phyloP scores from a whole-genome alignment of 2,888 invertebrate genomes.

The Hemistola chrysoprasaria region DNA sequence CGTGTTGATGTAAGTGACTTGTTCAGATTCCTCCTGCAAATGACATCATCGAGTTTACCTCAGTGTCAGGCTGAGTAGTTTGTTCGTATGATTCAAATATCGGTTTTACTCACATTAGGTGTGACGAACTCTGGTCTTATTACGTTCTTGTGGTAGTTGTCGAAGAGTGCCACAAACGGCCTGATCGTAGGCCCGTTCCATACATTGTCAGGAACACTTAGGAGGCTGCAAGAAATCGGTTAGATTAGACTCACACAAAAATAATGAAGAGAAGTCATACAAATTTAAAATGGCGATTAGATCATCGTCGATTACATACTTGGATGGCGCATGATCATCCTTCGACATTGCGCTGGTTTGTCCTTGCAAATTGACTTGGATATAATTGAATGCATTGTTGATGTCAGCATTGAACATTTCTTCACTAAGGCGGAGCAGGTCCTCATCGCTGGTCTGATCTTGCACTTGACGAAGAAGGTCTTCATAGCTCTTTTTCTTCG shows the following conservation, averaged over 20 bases:
- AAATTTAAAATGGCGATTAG: too few species aligned
- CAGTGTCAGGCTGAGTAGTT: slow-evolving; percentile 26
- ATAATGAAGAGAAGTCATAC: too few species aligned
- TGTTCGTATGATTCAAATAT: slow-evolving; percentile 25
- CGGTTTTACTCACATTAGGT: slow-evolving; percentile 62
- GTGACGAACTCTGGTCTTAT: slow-evolving; percentile 86
- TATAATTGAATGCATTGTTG: slow-evolving; percentile 87
- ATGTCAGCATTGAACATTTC: slow-evolving; percentile 86
- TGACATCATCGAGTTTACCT: slow-evolving; percentile 54
- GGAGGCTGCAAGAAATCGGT: slow-evolving; percentile 76
- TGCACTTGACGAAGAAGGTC: slow-evolving; percentile 68
- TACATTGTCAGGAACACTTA: slow-evolving; percentile 84
- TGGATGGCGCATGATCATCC: slow-evolving; percentile 87
- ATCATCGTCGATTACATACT: slow-evolving; percentile 82
- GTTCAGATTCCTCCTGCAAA: slow-evolving; percentile 85
- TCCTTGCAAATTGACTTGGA: slow-evolving; percentile 88
- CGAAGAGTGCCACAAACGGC: slow-evolving; percentile 85
- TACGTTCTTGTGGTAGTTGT: slow-evolving; percentile 89
- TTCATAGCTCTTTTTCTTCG: slow-evolving; percentile 75
- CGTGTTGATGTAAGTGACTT: slow-evolving; percentile 86
- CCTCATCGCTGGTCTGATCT: slow-evolving; percentile 84
- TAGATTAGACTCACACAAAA: too few species aligned
- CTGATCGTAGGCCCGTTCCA: slow-evolving; percentile 86
- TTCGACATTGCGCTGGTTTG: slow-evolving; percentile 86
- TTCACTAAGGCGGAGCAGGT: slow-evolving; percentile 87